Conservation (phyloP, 2,888 invertebrate genomes). For the Linnaemya vulpina region DNA sequence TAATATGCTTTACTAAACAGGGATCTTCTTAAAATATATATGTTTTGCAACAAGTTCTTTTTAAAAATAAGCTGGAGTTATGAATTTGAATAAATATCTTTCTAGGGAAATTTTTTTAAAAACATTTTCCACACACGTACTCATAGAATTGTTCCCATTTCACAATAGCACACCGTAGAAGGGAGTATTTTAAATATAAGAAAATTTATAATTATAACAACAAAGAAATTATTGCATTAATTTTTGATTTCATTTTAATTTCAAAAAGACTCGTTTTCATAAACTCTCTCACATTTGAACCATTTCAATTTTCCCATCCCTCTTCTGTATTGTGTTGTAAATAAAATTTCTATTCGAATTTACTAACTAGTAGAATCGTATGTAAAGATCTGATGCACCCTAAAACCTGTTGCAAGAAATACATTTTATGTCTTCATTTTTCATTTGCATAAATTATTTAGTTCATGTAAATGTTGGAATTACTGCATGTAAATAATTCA, state of each 20-base stretch:
- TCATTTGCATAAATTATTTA: conserved; percentile 41
- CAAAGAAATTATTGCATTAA: not conserved
- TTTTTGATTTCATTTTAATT: not conserved
- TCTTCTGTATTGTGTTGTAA: not conserved
- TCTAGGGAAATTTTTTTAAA: too few species aligned
- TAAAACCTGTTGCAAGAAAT: not conserved
- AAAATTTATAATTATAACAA: too few species aligned
- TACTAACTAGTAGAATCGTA: not conserved
- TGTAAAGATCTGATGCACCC: conserved; percentile 22
- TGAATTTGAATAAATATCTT: too few species aligned
- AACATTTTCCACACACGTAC: too few species aligned
- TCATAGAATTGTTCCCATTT: too few species aligned
- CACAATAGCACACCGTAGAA: too few species aligned
- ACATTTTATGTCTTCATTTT: not conserved
- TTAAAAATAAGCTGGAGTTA: too few species aligned
- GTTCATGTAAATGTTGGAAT: conserved; percentile 41
- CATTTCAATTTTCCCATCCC: too few species aligned
- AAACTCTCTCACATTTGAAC: not conserved
- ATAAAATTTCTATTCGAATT: conserved; percentile 1
- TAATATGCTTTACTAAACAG: not conserved
- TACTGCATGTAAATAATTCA: conserved; percentile 66
- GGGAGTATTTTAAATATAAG: too few species aligned
- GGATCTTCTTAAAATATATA: too few species aligned
- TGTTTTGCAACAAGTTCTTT: too few species aligned
- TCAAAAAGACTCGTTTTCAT: not conserved